Base-by-base conservation (phyloP, 2,888 invertebrate species). In the Ennomos erosarius region DNA sequence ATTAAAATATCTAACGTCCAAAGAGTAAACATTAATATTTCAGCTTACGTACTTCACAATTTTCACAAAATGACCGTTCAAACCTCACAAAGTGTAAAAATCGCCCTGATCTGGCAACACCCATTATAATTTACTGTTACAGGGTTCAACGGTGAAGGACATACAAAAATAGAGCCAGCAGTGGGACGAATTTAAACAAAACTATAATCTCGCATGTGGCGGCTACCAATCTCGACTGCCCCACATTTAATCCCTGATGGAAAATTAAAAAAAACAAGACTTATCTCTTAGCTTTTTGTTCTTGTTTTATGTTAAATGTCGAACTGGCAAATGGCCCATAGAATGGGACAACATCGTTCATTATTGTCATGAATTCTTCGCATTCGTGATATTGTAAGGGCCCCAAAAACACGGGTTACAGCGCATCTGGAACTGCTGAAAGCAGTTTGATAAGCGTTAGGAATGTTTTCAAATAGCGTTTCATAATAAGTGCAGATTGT, bases 81-180 rank as follows among this genome's bases (percentile, higher is more conserved):
- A 26, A 26, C 5, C 3, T 26, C 6, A 26, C 26, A 6, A n/a
- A n/a, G n/a, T 26, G 26, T 26, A 6, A 26, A 1, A 26, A 26
- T 6, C 26, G 6, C 6, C 0, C 6, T 26, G 1, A 11, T 37
- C 50, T 56, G 12, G 46, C 56, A 51, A 45, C 50, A 51, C 43
- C 43, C 10, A 34, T 16, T 11, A 43, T 39, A 26, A 36, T 51
- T 35, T 39, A 56, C 44, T 12, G 42, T 51, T 52, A 6, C 26
- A 59, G 57, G 62, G 60, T 64, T 64, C 68, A 68, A 65, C 38
- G 62, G 68, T 63, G 66, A 68, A 68, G 68, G 64, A 59, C 66
- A 59, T 10, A 40, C 58, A 16, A 39, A 64, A 68, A 66, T 68
- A 68, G 62, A 62, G 10, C 45, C 57, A 40, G 9, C 39, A 49